Evolutionary conservation across 2,888 invertebrate genomes (phyloP), one percentile per base, ranked within the genome.

Genomic region (Synanthedon myopaeformis): DNA sequence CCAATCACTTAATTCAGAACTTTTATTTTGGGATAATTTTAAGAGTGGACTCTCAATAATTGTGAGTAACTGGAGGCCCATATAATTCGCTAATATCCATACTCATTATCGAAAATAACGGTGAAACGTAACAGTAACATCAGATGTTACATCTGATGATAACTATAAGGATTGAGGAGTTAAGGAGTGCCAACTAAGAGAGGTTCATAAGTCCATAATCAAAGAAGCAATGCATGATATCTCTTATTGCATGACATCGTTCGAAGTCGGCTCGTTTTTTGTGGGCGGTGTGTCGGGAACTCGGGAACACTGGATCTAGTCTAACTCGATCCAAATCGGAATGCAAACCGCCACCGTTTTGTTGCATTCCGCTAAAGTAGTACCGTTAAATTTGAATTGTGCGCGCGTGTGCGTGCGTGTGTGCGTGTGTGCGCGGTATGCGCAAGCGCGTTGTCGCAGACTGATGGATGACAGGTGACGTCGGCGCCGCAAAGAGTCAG

Each of bases 401-500:
- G 68, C 70, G 67, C 70, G 56, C 56, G 62, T 58, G 62, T 59
- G 58, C 58, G 51, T 56, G 56, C 53, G 64, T 54, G 58, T 56
- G 54, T 52, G 61, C 49, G 61, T 57, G 63, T 61, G 66, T 17
- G 51, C 17, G 51, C 65, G 74, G 74, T 66, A 70, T 78, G 76
- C 78, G 77, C 80, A 76, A 76, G 82, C 83, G 82, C 80, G 79
- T 76, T 70, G 78, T 76, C 77, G 70, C 80, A 72, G 88, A 87
- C 85, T 86, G 88, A 88, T 85, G 88, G 83, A 79, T 86, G 88
- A 87, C 88, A 84, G 83, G 69, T 86, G 88, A 88, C 85, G 82
- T 69, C 75, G 76, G 77, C 74, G 75, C 72, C 76, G 70, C 74
- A 70, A 70, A 71, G 70, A 59, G 60, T 62, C 72, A 77, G 76